A percentile compares a stretch with the other conserved stretches of the same genome.
Conservation (phyloP, 2,797 vertebrate species). For the Adrianichthys oophorus region DNA sequence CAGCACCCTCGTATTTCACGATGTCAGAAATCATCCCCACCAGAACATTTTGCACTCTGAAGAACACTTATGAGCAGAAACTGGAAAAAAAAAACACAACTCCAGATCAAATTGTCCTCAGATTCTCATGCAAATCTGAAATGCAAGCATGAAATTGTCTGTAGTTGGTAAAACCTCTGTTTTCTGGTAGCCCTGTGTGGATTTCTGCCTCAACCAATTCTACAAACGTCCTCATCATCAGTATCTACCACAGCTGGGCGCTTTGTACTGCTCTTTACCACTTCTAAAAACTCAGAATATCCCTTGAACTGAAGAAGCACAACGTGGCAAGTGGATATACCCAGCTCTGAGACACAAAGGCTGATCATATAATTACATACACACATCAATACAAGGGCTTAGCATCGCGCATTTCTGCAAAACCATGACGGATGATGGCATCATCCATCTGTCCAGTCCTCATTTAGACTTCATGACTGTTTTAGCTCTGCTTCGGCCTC, state of each 20-base stretch:
- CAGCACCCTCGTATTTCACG: background rate
- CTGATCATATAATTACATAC: slow-evolving; percentile 1
- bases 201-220: no score
- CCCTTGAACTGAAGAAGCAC: background rate
- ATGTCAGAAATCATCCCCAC: background rate
- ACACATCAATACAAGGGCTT: background rate
- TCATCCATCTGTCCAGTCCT: background rate
- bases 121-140: background rate
- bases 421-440: slow-evolving; percentile 1
- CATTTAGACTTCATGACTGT: background rate
- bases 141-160: background rate
- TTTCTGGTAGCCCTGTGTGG: no score
- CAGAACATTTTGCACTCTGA: background rate
- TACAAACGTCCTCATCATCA: no score
- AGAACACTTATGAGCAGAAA: background rate
- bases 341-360: background rate
- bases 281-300: background rate
- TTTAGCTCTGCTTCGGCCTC: background rate
- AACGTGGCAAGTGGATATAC: background rate
- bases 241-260: no score
- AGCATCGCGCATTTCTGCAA: background rate
- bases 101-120: background rate
- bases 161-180: background rate
- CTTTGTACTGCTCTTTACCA: no score
- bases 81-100: background rate